Conservation (phyloP, 2,888 invertebrate species). For the Phaonia tiefii region DNA sequence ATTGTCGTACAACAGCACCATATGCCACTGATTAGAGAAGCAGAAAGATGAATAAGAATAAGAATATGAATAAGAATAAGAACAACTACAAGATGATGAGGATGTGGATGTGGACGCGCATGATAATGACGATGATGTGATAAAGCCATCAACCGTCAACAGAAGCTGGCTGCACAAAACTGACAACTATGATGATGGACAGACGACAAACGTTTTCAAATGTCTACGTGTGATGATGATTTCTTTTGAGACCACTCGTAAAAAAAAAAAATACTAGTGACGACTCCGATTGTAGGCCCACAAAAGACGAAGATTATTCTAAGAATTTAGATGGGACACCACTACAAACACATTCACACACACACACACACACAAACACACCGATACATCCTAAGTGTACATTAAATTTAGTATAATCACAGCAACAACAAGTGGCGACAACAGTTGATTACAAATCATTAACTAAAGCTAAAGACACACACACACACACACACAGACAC, state of each 20-base stretch:
- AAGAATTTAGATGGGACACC: slow-evolving; percentile 69
- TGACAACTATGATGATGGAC: not conserved
- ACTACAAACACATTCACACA: slow-evolving; percentile 63
- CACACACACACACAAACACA: slow-evolving; percentile 21
- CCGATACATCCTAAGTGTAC: too few relatives aligned
- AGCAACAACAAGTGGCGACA: slow-evolving; percentile 28
- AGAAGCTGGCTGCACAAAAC: not conserved
- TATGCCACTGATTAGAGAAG: slow-evolving; percentile 29
- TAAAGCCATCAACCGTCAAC: slow-evolving; percentile 25
- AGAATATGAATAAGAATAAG: slow-evolving; percentile 22
- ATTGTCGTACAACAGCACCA: slow-evolving; percentile 46
- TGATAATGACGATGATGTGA: slow-evolving; percentile 22
- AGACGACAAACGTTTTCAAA: slow-evolving; percentile 58
- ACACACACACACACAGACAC: too few relatives aligned
- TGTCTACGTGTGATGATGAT: slow-evolving; percentile 48
- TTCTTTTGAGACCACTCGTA: slow-evolving; percentile 48
- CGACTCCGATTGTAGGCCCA: too few relatives aligned
- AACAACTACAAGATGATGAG: slow-evolving; percentile 22
- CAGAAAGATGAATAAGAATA: not conserved
- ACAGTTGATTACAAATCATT: slow-evolving; percentile 25
- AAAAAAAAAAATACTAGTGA: slow-evolving; percentile 31
- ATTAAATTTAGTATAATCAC: not conserved
- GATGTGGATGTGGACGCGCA: slow-evolving; percentile 3
- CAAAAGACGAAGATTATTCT: slow-evolving; percentile 42
- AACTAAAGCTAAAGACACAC: too few relatives aligned